phyloP scores from a whole-genome alignment of 2,113 vertebrate species.

The Istiophorus platypterus region DNA sequence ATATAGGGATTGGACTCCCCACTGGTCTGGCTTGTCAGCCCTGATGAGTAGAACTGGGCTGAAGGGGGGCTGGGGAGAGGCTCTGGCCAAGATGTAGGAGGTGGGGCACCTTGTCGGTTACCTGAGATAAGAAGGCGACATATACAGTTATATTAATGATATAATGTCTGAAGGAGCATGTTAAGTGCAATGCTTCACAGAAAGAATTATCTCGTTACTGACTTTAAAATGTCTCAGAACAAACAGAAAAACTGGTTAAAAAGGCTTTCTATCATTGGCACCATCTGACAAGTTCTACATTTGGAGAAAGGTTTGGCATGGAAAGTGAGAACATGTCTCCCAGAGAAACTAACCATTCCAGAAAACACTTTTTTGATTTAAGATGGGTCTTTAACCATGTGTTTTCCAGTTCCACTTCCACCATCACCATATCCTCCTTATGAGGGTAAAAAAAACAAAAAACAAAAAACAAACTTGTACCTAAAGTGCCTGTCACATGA shows the following conservation, averaged over 20 bases:
- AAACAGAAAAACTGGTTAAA: neutral
- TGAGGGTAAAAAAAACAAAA: neutral
- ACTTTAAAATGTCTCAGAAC: neutral
- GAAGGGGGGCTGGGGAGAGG: slow-evolving; percentile 82
- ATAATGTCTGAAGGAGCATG: slow-evolving; percentile 1
- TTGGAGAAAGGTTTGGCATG: neutral
- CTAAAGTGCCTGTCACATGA: neutral
- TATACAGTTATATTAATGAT: neutral
- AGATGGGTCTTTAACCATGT: slow-evolving; percentile 27
- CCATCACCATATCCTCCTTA: slow-evolving; percentile 65
- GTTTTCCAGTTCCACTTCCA: slow-evolving; percentile 62
- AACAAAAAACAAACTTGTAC: neutral
- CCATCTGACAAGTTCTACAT: neutral
- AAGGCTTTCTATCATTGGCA: neutral
- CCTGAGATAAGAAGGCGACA: slow-evolving; percentile 76
- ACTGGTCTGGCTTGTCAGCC: slow-evolving; percentile 91
- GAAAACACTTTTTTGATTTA: slow-evolving; percentile 4
- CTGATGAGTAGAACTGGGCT: slow-evolving; percentile 83
- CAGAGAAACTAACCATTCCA: neutral
- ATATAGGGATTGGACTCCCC: slow-evolving; percentile 96
- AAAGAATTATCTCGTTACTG: neutral
- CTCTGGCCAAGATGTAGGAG: slow-evolving; percentile 87
- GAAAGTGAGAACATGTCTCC: neutral
- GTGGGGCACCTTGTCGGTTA: slow-evolving; percentile 76
- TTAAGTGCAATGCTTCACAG: neutral